Conservation (phyloP, 2,888 invertebrate species). For the Tortrix viridana region DNA sequence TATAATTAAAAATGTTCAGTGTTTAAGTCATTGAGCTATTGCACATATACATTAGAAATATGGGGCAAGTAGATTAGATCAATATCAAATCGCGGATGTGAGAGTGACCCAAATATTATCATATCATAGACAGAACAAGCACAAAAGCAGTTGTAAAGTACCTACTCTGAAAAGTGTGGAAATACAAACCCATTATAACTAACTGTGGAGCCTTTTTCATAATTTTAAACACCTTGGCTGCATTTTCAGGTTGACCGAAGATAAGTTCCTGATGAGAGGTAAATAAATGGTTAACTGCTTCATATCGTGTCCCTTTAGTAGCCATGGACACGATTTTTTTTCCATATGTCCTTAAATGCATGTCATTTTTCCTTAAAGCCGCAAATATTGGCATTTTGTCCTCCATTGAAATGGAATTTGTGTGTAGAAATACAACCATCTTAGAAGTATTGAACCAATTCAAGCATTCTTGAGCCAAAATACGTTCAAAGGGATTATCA, state of each 20-base stretch:
- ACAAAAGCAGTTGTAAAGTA: not conserved
- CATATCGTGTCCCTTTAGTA: slow-evolving; percentile 87
- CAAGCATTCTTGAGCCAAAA: slow-evolving; percentile 88
- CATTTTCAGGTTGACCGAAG: slow-evolving; percentile 88
- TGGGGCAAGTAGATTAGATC: no score
- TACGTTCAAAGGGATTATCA: slow-evolving; percentile 88
- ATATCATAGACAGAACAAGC: no score
- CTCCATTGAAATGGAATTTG: slow-evolving; percentile 88
- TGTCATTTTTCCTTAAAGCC: slow-evolving; percentile 86
- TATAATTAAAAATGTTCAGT: no score
- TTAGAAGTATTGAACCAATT: slow-evolving; percentile 89
- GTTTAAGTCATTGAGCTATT: no score
- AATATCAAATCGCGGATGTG: no score
- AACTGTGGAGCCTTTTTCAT: slow-evolving; percentile 89
- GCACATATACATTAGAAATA: no score
- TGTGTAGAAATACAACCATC: slow-evolving; percentile 89
- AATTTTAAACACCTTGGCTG: slow-evolving; percentile 85
- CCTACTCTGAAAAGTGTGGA: slow-evolving; percentile 8
- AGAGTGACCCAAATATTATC: no score
- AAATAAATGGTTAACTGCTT: slow-evolving; percentile 86
- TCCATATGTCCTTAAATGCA: slow-evolving; percentile 88
- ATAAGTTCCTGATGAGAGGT: slow-evolving; percentile 86
- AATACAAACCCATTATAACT: slow-evolving; percentile 86
- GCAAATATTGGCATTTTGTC: slow-evolving; percentile 87
- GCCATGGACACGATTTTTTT: slow-evolving; percentile 87